phyloP scores from a whole-genome alignment of 2,113 vertebrate species.

The Osmerus mordax region DNA sequence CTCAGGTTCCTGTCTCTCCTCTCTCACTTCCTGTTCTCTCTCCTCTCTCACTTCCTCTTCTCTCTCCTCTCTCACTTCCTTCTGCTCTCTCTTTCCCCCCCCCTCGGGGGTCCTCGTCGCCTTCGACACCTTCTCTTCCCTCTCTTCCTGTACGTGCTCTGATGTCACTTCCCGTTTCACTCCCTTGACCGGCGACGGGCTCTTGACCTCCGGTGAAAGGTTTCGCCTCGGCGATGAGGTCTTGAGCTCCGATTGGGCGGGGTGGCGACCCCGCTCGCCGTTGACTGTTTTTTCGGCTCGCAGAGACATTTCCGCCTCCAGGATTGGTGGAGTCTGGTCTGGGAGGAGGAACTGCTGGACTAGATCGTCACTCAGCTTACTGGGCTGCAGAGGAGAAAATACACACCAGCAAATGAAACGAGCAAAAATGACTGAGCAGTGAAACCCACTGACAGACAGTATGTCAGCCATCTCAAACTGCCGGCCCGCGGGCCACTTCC shows the following conservation, averaged over 20 bases:
- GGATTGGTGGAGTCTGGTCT: slow-evolving; percentile 66
- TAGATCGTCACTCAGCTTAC: slow-evolving; percentile 68
- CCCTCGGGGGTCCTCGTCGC: background rate
- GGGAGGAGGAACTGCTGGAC: slow-evolving; percentile 73
- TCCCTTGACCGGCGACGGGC: slow-evolving; percentile 13
- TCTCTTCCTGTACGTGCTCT: background rate
- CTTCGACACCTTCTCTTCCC: background rate
- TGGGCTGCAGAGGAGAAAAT: slow-evolving; percentile 41
- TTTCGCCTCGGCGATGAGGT: slow-evolving; percentile 19
- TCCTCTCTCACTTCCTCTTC: slow-evolving; percentile 22
- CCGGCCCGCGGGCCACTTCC: too few relatives aligned
- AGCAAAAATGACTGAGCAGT: background rate
- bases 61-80: slow-evolving; percentile 11
- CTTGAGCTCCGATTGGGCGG: slow-evolving; percentile 27
- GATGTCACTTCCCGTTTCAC: slow-evolving; percentile 12
- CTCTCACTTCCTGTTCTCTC: slow-evolving; percentile 18
- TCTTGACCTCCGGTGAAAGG: slow-evolving; percentile 5
- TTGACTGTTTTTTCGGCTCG: slow-evolving; percentile 47
- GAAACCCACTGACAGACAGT: background rate
- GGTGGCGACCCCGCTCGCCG: slow-evolving; percentile 32
- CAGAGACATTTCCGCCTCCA: slow-evolving; percentile 55
- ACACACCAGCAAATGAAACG: background rate
- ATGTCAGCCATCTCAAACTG: too few relatives aligned
- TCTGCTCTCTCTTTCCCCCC: background rate
- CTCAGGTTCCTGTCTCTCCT: slow-evolving; percentile 52